phyloP scores from a whole-genome alignment of 2,113 vertebrate species.

The Penelope pileata region DNA sequence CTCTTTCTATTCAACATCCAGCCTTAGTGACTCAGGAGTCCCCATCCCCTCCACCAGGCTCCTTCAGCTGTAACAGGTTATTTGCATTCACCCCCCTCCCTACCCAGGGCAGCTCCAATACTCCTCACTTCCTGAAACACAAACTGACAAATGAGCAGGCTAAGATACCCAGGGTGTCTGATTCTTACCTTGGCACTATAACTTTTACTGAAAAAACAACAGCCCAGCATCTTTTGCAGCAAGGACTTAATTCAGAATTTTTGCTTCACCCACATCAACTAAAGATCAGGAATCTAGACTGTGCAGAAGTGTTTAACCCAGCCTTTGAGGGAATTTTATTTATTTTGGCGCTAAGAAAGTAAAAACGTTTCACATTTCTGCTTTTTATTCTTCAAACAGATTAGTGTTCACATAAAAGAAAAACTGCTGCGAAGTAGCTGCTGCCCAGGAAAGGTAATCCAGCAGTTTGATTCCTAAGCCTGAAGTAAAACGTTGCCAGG shows the following conservation, averaged over 20 bases:
- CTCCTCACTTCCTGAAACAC: not conserved
- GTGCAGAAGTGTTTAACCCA: not conserved
- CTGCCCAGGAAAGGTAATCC: not conserved
- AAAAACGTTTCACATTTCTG: not conserved
- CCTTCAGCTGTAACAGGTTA: not conserved
- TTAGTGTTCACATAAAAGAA: not conserved
- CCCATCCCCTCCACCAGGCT: not conserved
- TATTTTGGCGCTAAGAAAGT: not conserved
- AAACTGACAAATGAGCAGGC: not conserved
- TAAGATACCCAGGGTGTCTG: not conserved
- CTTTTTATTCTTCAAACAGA: not conserved
- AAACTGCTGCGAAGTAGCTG: not conserved
- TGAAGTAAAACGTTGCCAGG: not conserved
- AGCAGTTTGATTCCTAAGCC: not conserved
- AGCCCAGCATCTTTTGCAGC: not conserved
- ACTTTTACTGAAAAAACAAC: not conserved
- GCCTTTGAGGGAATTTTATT: not conserved
- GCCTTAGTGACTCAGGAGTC: not conserved
- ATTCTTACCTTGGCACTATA: not conserved
- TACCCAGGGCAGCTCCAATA: not conserved
- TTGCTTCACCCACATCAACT: not conserved
- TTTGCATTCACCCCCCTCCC: not conserved
- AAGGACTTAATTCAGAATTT: not conserved
- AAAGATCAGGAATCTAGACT: not conserved
- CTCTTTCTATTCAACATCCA: not conserved